phyloP scores from a whole-genome alignment of 2,113 vertebrate species.

The Parus major region DNA sequence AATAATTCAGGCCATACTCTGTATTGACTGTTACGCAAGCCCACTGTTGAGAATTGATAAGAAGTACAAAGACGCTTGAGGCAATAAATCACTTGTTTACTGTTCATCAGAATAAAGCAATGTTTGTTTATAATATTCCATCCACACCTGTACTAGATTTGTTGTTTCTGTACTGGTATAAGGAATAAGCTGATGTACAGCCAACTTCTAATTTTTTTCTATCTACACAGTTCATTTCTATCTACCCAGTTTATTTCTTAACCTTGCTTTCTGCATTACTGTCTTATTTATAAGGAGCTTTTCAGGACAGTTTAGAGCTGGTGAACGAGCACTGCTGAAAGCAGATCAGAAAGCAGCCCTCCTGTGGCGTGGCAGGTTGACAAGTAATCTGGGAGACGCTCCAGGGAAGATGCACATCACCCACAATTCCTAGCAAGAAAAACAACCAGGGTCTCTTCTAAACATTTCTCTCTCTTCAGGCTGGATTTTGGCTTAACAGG shows the following conservation, averaged over 20 bases:
- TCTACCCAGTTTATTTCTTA: not conserved
- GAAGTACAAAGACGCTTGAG: not conserved
- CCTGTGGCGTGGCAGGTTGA: not conserved
- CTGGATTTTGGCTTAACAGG: not conserved
- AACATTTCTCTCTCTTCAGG: not conserved
- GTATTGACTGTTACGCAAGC: not conserved
- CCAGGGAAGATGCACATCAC: not conserved
- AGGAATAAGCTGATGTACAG: not conserved
- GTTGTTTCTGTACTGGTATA: not conserved
- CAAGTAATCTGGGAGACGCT: not conserved
- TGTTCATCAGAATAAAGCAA: not conserved
- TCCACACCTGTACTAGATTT: not conserved
- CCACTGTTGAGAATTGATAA: not conserved
- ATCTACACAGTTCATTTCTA: not conserved
- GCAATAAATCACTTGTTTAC: not conserved
- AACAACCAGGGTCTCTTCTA: not conserved
- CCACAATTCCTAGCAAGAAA: not conserved
- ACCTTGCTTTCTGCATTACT: not conserved
- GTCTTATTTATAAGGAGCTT: not conserved
- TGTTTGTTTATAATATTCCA: not conserved
- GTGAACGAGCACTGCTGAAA: constrained; percentile 1
- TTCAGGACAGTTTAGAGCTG: not conserved
- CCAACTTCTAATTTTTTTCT: not conserved
- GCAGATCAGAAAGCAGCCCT: not conserved
- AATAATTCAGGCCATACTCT: not conserved